A percentile compares a stretch with the other conserved stretches of the same genome.
Evolutionary conservation across 2,113 vertebrate genomes (phyloP).

Genomic region (Catagonus wagneri): DNA sequence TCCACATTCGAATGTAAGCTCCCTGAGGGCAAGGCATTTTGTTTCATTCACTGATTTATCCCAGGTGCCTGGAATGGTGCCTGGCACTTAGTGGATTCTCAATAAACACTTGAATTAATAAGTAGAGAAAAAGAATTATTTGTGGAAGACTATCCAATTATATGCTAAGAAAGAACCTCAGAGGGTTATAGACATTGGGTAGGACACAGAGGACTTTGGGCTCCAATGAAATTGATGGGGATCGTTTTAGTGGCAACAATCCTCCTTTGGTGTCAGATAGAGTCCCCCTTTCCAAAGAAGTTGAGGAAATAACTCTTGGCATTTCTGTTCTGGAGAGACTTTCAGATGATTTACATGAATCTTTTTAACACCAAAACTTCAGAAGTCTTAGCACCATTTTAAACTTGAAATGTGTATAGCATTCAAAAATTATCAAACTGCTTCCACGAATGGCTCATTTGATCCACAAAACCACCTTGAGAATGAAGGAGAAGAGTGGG

Average conservation of each 20-base stretch:
- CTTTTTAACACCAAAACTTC: constrained; percentile 20
- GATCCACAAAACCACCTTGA: neutral
- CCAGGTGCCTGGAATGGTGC: neutral
- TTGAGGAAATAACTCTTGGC: neutral
- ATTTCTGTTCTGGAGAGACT: constrained; percentile 9
- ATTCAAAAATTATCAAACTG: constrained; percentile 6
- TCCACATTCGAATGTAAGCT: neutral
- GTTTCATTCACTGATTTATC: neutral
- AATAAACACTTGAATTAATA: neutral
- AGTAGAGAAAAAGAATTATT: neutral
- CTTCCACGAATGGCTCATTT: neutral
- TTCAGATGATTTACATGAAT: constrained; percentile 22
- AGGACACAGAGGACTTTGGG: neutral
- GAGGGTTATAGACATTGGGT: neutral
- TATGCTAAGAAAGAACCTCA: neutral
- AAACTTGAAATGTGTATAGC: neutral
- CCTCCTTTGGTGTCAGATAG: neutral
- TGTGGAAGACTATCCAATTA: neutral
- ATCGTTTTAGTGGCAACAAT: neutral
- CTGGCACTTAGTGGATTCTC: neutral
- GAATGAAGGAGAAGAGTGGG: neutral
- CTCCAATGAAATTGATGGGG: neutral
- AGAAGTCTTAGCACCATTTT: neutral
- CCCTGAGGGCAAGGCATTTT: neutral
- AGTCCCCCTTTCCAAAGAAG: neutral